Evolutionary conservation across 2,888 invertebrate genomes (phyloP).

Genomic region (Melanophora roralis): DNA sequence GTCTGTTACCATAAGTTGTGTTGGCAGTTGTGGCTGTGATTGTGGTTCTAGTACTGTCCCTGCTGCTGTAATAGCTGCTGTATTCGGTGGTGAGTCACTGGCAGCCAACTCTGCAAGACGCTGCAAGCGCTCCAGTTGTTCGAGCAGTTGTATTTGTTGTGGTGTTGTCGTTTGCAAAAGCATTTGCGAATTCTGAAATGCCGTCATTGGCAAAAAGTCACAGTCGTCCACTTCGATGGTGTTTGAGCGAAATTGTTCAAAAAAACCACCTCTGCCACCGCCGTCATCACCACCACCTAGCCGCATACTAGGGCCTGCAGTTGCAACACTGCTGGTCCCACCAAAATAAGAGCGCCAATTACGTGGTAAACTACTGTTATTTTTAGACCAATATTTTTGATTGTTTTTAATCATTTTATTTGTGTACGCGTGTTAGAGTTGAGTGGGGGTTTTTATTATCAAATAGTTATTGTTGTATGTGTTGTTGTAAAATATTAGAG

Average conservation of each 20-base stretch:
- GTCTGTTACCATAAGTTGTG: constrained; percentile 72
- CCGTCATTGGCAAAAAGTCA: constrained; percentile 69
- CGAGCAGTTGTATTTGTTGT: constrained; percentile 71
- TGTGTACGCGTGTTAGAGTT: constrained; percentile 33
- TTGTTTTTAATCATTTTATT: constrained; percentile 20
- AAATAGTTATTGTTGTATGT: constrained; percentile 4
- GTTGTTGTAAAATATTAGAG: constrained; percentile 8
- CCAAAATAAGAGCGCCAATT: constrained; percentile 75
- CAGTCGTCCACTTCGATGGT: constrained; percentile 76
- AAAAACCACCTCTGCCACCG: constrained; percentile 63
- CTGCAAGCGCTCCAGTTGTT: constrained; percentile 73
- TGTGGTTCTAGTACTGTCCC: constrained; percentile 60
- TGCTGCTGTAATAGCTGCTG: constrained; percentile 62
- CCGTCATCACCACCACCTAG: constrained; percentile 66
- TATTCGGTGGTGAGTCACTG: constrained; percentile 72
- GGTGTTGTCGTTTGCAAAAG: constrained; percentile 63
- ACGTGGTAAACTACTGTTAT: constrained; percentile 72
- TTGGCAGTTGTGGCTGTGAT: constrained; percentile 66
- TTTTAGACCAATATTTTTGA: constrained; percentile 38
- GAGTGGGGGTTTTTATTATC: constrained; percentile 16
- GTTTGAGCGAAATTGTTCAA: constrained; percentile 75
- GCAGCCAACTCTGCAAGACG: constrained; percentile 73
- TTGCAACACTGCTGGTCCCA: constrained; percentile 65
- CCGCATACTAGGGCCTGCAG: constrained; percentile 65
- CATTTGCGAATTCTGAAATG: constrained; percentile 60